These are phyloP conservation scores for Sebastiscus albofasciatus DNA, from an alignment of 2,797 vertebrate genomes.

Conservation along the genomic window DNA sequence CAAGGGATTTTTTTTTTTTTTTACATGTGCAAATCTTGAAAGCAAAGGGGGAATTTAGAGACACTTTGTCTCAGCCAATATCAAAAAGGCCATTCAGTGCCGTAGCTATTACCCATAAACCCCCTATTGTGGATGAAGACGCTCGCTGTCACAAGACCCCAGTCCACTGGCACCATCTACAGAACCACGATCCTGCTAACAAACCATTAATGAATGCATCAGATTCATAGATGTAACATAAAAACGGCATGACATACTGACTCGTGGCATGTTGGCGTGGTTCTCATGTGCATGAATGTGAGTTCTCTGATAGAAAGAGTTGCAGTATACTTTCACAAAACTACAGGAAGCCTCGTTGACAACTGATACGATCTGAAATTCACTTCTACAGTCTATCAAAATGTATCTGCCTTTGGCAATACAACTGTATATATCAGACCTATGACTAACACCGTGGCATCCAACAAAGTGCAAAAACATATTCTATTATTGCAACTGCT, in stretches of 20 bases:
- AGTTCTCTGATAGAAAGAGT: slow-evolving; percentile 8
- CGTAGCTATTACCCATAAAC: slow-evolving; percentile 69
- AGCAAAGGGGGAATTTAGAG: slow-evolving; percentile 62
- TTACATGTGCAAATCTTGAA: slow-evolving; percentile 61
- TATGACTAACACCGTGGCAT: slow-evolving; percentile 21
- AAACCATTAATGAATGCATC: slow-evolving; percentile 77
- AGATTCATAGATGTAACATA: slow-evolving; percentile 72
- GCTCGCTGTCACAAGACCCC: slow-evolving; percentile 74
- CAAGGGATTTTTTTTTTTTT: slow-evolving; percentile 45
- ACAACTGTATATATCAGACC: slow-evolving; percentile 23
- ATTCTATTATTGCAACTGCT: slow-evolving; percentile 6
- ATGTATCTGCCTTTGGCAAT: slow-evolving; percentile 25
- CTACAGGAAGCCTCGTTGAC: not conserved
- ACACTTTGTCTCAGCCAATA: slow-evolving; percentile 71
- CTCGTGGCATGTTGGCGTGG: slow-evolving; percentile 57
- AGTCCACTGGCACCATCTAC: slow-evolving; percentile 64
- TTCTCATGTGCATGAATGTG: slow-evolving; percentile 14
- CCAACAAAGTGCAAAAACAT: slow-evolving; percentile 8
- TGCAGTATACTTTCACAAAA: slow-evolving; percentile 9
- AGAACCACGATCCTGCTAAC: slow-evolving; percentile 58
- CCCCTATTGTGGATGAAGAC: slow-evolving; percentile 67
- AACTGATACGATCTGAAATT: slow-evolving; percentile 17
- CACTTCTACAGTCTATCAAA: slow-evolving; percentile 2
- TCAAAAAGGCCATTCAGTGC: slow-evolving; percentile 79
- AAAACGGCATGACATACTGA: slow-evolving; percentile 65